Evolutionary conservation across 2,113 vertebrate species (phyloP).

Genomic region (Calidris pygmaea): DNA sequence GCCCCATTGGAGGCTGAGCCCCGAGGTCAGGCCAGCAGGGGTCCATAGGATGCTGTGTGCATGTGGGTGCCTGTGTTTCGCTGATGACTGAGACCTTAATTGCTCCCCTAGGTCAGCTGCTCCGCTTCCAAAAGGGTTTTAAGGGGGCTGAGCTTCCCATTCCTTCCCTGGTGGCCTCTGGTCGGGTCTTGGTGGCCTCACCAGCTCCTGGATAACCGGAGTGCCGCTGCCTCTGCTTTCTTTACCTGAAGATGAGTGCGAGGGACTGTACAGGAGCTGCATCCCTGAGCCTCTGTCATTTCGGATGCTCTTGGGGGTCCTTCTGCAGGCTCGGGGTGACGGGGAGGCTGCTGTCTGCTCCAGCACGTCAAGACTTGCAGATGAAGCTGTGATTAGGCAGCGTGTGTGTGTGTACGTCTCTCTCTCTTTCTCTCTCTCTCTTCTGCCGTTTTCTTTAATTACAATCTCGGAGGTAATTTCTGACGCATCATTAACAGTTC

Average conservation of each 20-base stretch:
- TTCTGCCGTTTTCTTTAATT: constrained; percentile 66
- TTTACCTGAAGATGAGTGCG: accelerated
- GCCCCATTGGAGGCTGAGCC: background rate
- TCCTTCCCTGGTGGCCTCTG: constrained; percentile 10
- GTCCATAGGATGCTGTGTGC: background rate
- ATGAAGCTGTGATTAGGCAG: constrained; percentile 5
- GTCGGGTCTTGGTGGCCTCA: accelerated
- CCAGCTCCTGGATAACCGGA: background rate
- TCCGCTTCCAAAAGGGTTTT: background rate
- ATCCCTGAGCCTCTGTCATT: background rate
- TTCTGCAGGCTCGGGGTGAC: background rate
- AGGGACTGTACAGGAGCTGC: background rate
- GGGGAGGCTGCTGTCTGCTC: background rate
- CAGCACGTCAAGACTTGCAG: background rate
- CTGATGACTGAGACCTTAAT: constrained; percentile 4
- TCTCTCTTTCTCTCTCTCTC: background rate
- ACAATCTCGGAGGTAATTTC: constrained; percentile 71
- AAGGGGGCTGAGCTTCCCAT: constrained; percentile 6
- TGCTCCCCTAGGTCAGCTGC: constrained; percentile 20
- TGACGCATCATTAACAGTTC: constrained; percentile 72
- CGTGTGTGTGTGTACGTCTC: background rate
- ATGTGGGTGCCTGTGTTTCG: background rate
- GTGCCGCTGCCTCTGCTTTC: background rate
- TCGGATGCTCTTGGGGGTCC: background rate
- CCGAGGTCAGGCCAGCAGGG: background rate